Conservation (phyloP, 2,888 invertebrate genomes). For the Drosophila borborema region DNA sequence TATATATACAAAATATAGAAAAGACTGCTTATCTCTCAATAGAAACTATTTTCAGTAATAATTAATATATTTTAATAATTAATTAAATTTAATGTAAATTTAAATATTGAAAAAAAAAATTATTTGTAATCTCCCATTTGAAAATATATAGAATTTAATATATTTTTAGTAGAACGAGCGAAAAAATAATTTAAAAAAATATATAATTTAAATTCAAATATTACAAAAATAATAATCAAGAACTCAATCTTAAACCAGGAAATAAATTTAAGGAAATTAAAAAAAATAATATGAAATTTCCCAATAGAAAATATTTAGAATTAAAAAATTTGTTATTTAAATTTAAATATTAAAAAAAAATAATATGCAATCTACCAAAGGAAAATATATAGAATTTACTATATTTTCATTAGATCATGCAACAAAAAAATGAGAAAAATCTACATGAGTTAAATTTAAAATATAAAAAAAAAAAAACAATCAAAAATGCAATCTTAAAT, state of each 20-base stretch:
- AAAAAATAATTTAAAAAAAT: neutral
- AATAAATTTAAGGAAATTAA: too few relatives aligned
- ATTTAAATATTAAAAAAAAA: too few relatives aligned
- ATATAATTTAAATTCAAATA: neutral
- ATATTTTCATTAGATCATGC: too few relatives aligned
- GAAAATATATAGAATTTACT: too few relatives aligned
- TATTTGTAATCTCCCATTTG: too few relatives aligned
- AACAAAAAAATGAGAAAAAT: too few relatives aligned
- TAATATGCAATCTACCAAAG: too few relatives aligned
- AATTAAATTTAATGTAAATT: too few relatives aligned
- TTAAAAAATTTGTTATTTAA: too few relatives aligned
- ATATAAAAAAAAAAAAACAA: neutral
- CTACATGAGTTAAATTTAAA: too few relatives aligned
- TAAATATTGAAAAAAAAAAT: neutral
- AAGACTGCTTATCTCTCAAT: neutral
- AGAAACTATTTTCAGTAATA: neutral
- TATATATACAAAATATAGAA: neutral
- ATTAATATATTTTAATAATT: too few relatives aligned
- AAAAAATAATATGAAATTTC: neutral
- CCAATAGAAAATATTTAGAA: too few relatives aligned
- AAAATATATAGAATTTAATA: neutral
- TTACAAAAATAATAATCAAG: neutral
- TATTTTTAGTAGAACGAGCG: neutral
- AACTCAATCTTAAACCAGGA: neutral
- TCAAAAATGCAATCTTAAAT: neutral